Base-by-base conservation (phyloP, 2,797 vertebrate genomes). In the Decapterus maruadsi region DNA sequence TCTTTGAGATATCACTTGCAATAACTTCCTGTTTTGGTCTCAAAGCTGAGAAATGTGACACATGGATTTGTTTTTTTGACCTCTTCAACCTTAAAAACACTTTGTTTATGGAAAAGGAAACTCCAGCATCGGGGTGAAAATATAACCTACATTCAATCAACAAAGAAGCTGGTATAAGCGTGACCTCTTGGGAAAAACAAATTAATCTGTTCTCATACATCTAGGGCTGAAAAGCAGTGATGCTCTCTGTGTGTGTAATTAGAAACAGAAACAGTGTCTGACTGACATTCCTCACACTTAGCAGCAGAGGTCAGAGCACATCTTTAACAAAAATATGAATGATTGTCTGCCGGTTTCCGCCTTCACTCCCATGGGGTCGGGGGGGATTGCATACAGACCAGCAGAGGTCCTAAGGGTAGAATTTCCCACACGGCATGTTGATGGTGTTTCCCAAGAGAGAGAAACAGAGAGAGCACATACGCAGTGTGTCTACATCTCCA, bases 101-200 rank as follows among this genome's bases (percentile, higher is more conserved):
- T 67, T 84, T 84, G 72, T 83, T 86, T 79, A 68, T 69, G 26
- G 54, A 68, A 46, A 5, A 34, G 31, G 31, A 46, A 45, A 17
- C 43, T 16, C 6, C n/a, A 43, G 62, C 61, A 57, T 50, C 8
- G 31, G 1, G 40, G 10, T 42, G 6, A 45, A 55, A 9, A 54
- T 29, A 46, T 68, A 26, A 38, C 57, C 43, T 57, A 51, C 40
- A 19, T 72, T 22, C 29, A 20, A 46, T 53, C 12, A 20, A 34
- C 6, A 22, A 19, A 56, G 46, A 66, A 73, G 29, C 38, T 79
- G 64, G 72, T 68, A 26, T n/a, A n/a, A n/a, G n/a, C 43, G 45
- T 4, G 45, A 61, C 78, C 71, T 70, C 72, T 34, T 72, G 89
- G 84, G 82, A 77, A 82, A 89, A 84, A 81, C 71, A 88, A 88